Conservation (phyloP, 2,797 vertebrate genomes). For the Sebastes minor region DNA sequence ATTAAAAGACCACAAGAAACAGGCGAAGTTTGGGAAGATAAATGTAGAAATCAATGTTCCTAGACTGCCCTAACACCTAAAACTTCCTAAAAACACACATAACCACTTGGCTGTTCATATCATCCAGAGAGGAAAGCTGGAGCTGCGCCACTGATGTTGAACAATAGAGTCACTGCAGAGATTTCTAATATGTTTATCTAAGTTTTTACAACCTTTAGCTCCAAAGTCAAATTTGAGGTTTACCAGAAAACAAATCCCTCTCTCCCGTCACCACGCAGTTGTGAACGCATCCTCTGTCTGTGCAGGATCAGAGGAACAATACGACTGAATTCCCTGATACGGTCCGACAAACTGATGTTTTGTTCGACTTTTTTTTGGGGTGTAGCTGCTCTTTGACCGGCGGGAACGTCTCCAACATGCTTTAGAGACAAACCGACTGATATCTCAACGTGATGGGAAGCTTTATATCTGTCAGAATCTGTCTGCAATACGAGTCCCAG, state of each 20-base stretch:
- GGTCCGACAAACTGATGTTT: not conserved
- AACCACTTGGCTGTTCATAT: not conserved
- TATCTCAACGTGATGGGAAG: slow-evolving; percentile 15
- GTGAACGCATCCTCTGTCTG: not conserved
- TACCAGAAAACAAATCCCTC: slow-evolving; percentile 14
- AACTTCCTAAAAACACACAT: too few relatives aligned
- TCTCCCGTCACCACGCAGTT: not conserved
- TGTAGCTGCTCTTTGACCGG: not conserved
- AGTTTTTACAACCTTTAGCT: slow-evolving; percentile 20
- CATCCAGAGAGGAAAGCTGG: slow-evolving; percentile 11
- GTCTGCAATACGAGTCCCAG: not conserved
- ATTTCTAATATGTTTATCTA: slow-evolving; percentile 21
- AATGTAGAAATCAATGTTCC: not conserved
- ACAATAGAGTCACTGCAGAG: slow-evolving; percentile 16
- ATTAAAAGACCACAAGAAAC: not conserved
- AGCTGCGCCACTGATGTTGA: slow-evolving; percentile 12
- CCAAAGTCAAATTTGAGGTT: not conserved
- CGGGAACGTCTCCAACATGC: not conserved
- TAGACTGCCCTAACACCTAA: not conserved
- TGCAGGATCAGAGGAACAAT: not conserved
- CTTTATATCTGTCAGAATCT: slow-evolving; percentile 9
- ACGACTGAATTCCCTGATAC: not conserved
- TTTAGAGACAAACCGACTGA: slow-evolving; percentile 26
- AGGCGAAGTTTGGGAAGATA: not conserved
- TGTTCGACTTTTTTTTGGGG: not conserved